Evolutionary conservation across 2,797 vertebrate species (phyloP), one percentile per base, ranked within the genome.

Genomic region (Centroberyx gerrardi): DNA sequence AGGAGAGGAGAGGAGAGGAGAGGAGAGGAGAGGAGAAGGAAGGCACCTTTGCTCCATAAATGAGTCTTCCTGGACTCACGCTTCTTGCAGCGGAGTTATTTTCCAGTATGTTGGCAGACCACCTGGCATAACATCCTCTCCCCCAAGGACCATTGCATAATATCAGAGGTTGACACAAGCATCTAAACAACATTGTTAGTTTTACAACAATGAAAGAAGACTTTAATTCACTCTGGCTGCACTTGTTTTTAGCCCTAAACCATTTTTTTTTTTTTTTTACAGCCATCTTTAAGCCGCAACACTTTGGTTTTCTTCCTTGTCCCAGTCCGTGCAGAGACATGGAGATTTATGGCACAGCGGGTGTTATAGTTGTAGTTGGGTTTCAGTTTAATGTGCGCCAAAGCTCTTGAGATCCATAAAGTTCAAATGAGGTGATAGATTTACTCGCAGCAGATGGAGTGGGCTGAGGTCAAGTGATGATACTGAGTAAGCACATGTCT

Each of bases 371-470:
- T 42, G 68, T 59, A 38, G 67, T 17, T 0, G 13, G 1, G 40
- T 18, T 53, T 70, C 1, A 15, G 12, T 62, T 70, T 48, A 38
- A 52, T 5, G 42, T 31, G 51, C 65, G 59, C 64, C 44, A 2
- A 0, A 64, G 52, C 46, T 51, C 67, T 15, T 58, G 56, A 61
- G 75, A 82, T 83, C 67, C 29, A 49, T 63, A 55, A 63, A 75
- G 92, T 88, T 89, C 80, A 90, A 68, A 44, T 3, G 1, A 83
- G 86, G 84, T 80, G 84, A 90, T 55, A 72, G 74, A 83, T 86
- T 86, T 78, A 74, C 73, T 86, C 68, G 18, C 51, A 62, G 62
- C 76, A 74, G 78, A 76, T 75, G 62, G 73, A 69, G 72, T 74
- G 53, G 85, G 22, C 73, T 53, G 67, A 87, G 84, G 82, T 90